Percentiles rank a stretch among this genome's conserved stretches.
Conservation (phyloP, 2,113 vertebrate species). For the Chlorocebus sabaeus region DNA sequence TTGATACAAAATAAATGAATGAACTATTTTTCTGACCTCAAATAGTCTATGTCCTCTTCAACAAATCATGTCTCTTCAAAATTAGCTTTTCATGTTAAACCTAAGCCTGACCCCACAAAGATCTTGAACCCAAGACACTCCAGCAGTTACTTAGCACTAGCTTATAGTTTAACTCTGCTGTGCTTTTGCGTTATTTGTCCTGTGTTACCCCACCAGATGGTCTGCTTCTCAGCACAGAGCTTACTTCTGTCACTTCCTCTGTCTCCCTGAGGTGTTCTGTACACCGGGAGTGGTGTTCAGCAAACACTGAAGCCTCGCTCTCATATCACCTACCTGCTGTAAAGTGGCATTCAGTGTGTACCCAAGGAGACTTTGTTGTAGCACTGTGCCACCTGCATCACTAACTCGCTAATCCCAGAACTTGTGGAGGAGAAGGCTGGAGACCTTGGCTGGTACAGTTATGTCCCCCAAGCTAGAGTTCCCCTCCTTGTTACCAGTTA, state of each 20-base stretch:
- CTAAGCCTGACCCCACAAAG: background rate
- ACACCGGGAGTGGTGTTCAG: no score
- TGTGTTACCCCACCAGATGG: accelerated
- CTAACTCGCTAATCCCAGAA: background rate
- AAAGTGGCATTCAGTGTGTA: background rate
- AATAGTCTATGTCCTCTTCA: background rate
- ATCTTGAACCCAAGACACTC: no score
- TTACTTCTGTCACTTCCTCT: accelerated
- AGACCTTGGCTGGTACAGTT: background rate
- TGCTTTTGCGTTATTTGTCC: background rate
- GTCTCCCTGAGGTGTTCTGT: background rate
- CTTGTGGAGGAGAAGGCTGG: background rate
- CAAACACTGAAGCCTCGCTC: background rate
- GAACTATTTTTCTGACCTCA: background rate
- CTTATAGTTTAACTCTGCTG: accelerated
- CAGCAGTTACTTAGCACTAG: accelerated
- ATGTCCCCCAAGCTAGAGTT: background rate
- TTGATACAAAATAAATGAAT: background rate
- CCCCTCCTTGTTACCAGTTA: background rate
- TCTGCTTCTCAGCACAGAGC: background rate
- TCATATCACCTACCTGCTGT: accelerated
- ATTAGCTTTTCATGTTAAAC: background rate
- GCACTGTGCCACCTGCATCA: no score
- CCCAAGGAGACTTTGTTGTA: background rate
- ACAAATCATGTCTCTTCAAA: background rate